Evolutionary conservation across 2,113 vertebrate species (phyloP).

Genomic region (Loxodonta africana): DNA sequence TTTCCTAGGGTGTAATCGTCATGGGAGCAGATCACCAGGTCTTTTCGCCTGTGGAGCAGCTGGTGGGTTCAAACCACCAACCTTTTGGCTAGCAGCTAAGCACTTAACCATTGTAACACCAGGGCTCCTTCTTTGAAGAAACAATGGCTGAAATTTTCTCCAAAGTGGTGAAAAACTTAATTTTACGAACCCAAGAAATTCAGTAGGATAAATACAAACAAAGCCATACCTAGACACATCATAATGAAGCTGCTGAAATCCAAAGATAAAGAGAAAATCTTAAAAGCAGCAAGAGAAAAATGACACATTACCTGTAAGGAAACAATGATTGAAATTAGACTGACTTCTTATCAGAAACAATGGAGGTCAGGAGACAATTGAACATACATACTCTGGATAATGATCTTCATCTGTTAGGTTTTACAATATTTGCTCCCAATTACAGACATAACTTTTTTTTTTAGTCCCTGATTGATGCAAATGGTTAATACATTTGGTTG

Average conservation of each 20-base stretch:
- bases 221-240: background rate
- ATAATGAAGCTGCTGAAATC: background rate
- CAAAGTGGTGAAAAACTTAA: background rate
- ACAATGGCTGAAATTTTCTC: background rate
- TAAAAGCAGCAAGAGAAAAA: conserved; percentile 46
- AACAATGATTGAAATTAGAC: background rate
- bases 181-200: background rate
- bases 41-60: background rate
- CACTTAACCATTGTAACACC: background rate
- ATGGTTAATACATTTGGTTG: background rate
- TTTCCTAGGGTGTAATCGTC: background rate
- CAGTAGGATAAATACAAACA: background rate
- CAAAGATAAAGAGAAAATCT: background rate
- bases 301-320: background rate
- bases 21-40: background rate
- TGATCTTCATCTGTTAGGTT: background rate
- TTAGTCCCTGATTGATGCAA: background rate
- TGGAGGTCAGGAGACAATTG: background rate
- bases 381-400: background rate
- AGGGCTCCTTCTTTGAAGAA: background rate
- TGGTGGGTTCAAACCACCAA: background rate
- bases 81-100: background rate
- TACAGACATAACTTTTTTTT: background rate
- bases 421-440: background rate
- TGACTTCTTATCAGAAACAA: background rate